Base-by-base conservation (phyloP, 2,888 invertebrate genomes). In the Mythimna ferrago region DNA sequence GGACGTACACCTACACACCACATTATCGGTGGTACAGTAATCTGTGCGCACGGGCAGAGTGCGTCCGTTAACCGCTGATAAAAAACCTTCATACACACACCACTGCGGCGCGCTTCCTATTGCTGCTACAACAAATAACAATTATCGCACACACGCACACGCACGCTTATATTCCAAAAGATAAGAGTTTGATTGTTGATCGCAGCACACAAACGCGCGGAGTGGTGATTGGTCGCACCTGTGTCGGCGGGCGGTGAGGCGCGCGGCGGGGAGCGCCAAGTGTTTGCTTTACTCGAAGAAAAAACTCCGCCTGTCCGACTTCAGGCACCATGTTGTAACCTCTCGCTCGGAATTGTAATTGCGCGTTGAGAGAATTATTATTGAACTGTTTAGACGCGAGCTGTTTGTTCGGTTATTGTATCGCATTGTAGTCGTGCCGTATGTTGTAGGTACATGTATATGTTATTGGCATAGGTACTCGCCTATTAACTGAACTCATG, bases 11-110 rank as follows among this genome's bases (percentile, higher is more conserved):
- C 94, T 94, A 94, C 94, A 90, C 92, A 83, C 84, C 73, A 78
- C 78, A 80, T 70, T 89, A 89, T 90, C 89, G 88, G 72, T 57
- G 75, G 76, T 78, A 80, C 88, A 86, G 86, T 90, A 92, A 92
- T 92, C 93, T 91, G 88, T 87, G 89, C 89, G 89, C 92, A 89
- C 89, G 90, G 91, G 89, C 92, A 90, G 89, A 90, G 92, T 89
- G 92, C 94, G 94, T 93, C 94, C 94, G 93, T 91, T 92, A 89
- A 87, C 91, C 92, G 92, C 90, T 88, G 95, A 95, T 94, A 95
- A 93, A 92, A 92, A 91, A 90, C 87, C 82, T 86, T 86, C 84
- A 82, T 76, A 73, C 87, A 89, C 93, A 92, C 92, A 91, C 93
- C 81, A 63, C 65, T 81, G 72, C 84, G 76, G 81, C 67, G 51